Evolutionary conservation across 2,113 vertebrate genomes (phyloP).

Genomic region (Turnix velox): DNA sequence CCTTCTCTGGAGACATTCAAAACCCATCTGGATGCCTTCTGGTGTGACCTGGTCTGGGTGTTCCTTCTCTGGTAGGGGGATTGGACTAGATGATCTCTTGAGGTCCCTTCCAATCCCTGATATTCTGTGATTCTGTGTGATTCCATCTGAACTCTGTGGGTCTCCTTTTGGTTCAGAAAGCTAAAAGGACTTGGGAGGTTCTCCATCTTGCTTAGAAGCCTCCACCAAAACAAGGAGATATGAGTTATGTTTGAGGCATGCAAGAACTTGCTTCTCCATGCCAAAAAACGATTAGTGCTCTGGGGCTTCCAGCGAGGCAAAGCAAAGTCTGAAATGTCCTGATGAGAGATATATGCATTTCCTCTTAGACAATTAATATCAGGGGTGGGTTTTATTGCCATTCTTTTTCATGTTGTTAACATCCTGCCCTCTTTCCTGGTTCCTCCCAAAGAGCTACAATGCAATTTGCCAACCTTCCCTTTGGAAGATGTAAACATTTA

Average conservation of each 20-base stretch:
- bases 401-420: constrained; percentile 68
- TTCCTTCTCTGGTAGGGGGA: no score
- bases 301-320: constrained; percentile 65
- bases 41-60: no score
- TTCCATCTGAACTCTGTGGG: background rate
- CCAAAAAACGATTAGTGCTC: constrained; percentile 56
- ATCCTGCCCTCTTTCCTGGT: constrained; percentile 66
- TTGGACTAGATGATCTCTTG: no score
- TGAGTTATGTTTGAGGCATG: constrained; percentile 61
- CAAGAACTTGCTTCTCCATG: constrained; percentile 47
- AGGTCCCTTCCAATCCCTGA: no score
- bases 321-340: constrained; percentile 55
- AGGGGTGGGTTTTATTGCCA: constrained; percentile 66
- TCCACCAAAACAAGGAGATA: constrained; percentile 62
- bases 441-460: constrained; percentile 61
- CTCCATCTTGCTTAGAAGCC: constrained; percentile 33
- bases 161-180: background rate
- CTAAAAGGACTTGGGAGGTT: background rate
- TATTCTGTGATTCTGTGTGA: no score
- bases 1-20: no score
- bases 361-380: constrained; percentile 68
- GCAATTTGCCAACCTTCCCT: constrained; percentile 51
- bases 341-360: constrained; percentile 69
- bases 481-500: constrained; percentile 58
- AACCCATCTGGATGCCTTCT: no score